phyloP scores from a whole-genome alignment of 2,113 vertebrate species.

The Etheostoma spectabile region DNA sequence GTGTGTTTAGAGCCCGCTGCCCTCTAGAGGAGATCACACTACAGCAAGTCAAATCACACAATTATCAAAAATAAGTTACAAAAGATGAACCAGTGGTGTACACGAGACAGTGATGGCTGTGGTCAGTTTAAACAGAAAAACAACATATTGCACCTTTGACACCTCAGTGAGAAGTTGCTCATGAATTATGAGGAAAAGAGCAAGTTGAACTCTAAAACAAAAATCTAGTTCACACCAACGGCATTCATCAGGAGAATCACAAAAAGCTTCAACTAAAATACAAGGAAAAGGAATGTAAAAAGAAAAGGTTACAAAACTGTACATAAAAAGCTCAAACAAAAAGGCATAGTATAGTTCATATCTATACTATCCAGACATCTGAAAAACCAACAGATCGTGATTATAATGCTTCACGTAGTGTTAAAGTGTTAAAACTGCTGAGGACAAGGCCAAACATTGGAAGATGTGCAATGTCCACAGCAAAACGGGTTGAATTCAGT shows the following conservation, averaged over 20 bases:
- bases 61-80: slow-evolving; percentile 75
- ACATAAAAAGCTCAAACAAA: slow-evolving; percentile 42
- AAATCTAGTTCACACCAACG: slow-evolving; percentile 47
- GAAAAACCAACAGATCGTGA: neutral
- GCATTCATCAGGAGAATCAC: slow-evolving; percentile 44
- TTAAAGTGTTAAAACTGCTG: slow-evolving; percentile 38
- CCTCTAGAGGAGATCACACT: slow-evolving; percentile 50
- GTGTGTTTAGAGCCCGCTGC: slow-evolving; percentile 60
- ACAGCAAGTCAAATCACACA: slow-evolving; percentile 66
- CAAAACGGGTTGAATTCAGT: slow-evolving; percentile 12
- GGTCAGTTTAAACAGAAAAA: slow-evolving; percentile 59
- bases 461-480: slow-evolving; percentile 13
- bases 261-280: slow-evolving; percentile 52
- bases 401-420: slow-evolving; percentile 21
- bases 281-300: slow-evolving; percentile 57
- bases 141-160: slow-evolving; percentile 82
- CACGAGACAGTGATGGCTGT: slow-evolving; percentile 75
- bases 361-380: no score
- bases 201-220: slow-evolving; percentile 41
- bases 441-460: slow-evolving; percentile 20
- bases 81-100: slow-evolving; percentile 73
- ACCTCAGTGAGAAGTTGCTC: slow-evolving; percentile 70
- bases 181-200: slow-evolving; percentile 56
- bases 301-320: slow-evolving; percentile 54
- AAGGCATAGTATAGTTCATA: slow-evolving; percentile 38